phyloP scores from a whole-genome alignment of 2,113 vertebrate species.

The Callorhinus ursinus region DNA sequence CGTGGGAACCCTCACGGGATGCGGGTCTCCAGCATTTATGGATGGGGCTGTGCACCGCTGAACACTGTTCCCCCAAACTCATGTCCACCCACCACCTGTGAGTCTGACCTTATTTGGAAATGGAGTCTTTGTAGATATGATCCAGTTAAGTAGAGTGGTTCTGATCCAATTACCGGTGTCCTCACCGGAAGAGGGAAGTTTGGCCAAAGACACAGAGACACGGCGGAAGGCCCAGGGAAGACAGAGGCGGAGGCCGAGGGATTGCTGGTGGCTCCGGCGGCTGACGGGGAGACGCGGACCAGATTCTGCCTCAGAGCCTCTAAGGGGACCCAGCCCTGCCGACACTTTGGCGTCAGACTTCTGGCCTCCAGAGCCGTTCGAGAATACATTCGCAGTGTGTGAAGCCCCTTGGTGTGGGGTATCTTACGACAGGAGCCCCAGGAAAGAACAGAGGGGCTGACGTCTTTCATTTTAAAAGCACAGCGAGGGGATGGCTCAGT shows the following conservation, averaged over 20 bases:
- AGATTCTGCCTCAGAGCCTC: background rate
- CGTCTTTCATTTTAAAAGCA: background rate
- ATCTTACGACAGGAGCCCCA: background rate
- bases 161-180: accelerated
- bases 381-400: background rate
- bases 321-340: background rate
- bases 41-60: background rate
- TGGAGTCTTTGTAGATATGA: background rate
- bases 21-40: accelerated
- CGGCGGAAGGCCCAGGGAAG: background rate
- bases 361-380: background rate
- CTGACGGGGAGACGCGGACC: accelerated
- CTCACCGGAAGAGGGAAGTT: no score
- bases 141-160: background rate
- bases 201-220: background rate
- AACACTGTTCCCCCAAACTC: background rate
- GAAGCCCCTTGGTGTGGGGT: accelerated
- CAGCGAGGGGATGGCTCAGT: background rate
- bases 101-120: background rate
- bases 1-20: accelerated
- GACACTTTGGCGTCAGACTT: background rate
- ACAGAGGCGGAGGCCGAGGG: background rate
- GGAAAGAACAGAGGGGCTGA: background rate
- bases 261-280: background rate
- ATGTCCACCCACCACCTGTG: background rate